Conservation (phyloP, 2,888 invertebrate genomes). For the Formica aserva region DNA sequence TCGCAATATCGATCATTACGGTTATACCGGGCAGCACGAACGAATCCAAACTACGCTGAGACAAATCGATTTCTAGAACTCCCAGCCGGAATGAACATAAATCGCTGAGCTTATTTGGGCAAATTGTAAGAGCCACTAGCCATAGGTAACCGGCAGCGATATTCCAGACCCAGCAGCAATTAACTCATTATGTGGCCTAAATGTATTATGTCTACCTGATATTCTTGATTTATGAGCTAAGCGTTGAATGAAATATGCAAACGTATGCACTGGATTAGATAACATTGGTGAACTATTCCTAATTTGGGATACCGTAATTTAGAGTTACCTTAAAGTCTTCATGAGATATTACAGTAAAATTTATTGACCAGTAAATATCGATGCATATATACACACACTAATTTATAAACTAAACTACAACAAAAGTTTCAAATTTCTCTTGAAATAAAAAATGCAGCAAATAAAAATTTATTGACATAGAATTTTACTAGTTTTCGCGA, state of each 20-base stretch:
- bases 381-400: no score
- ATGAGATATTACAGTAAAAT: slow-evolving; percentile 5
- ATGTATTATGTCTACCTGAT: slow-evolving; percentile 50
- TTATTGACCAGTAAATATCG: slow-evolving; percentile 1
- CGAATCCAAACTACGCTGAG: neutral
- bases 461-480: neutral
- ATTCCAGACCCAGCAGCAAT: slow-evolving; percentile 44
- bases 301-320: slow-evolving; percentile 3
- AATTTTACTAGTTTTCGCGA: neutral
- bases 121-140: slow-evolving; percentile 50
- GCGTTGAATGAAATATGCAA: slow-evolving; percentile 46
- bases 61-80: slow-evolving; percentile 43
- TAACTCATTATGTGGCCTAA: slow-evolving; percentile 52
- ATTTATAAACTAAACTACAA: neutral
- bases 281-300: neutral
- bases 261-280: slow-evolving; percentile 18
- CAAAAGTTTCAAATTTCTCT: neutral
- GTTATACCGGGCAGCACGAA: neutral
- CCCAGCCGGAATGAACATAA: slow-evolving; percentile 16
- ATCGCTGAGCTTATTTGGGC: slow-evolving; percentile 47
- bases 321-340: neutral
- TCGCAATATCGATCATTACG: slow-evolving; percentile 4
- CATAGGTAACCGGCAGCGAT: slow-evolving; percentile 34
- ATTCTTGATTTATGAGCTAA: slow-evolving; percentile 47
- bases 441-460: neutral